phyloP scores from a whole-genome alignment of 2,888 invertebrate species.

The Pseudoips prasinana region DNA sequence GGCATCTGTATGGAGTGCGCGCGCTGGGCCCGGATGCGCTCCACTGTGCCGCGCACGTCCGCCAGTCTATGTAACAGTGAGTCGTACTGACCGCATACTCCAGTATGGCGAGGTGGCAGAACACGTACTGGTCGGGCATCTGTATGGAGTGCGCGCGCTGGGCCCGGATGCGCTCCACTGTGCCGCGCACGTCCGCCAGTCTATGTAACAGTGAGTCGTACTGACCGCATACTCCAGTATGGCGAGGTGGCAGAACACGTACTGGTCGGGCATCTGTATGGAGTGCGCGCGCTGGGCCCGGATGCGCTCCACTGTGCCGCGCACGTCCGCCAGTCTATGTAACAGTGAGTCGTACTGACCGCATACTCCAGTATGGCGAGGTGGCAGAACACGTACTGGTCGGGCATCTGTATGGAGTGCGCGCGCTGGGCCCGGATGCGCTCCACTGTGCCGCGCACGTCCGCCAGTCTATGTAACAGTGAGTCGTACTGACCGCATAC shows the following conservation, averaged over 20 bases:
- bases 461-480: conserved; percentile 99
- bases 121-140: conserved; percentile 99
- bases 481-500: conserved; percentile 95
- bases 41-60: too few species aligned
- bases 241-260: conserved; percentile 97
- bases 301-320: too few species aligned
- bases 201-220: too few species aligned
- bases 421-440: too few species aligned
- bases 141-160: conserved; percentile 95
- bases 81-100: conserved; percentile 69
- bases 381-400: conserved; percentile 98
- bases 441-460: too few species aligned
- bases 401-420: conserved; percentile 98
- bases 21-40: too few species aligned
- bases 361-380: conserved; percentile 93
- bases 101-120: conserved; percentile 96
- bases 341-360: conserved; percentile 98
- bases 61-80: conserved; percentile 46
- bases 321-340: conserved; percentile 99
- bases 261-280: conserved; percentile 99
- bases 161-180: too few species aligned
- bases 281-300: conserved; percentile 97
- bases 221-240: conserved; percentile 84
- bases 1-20: conserved; percentile 99
- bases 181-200: too few species aligned